phyloP scores from a whole-genome alignment of 2,113 vertebrate genomes.

The Cromileptes altivelis region DNA sequence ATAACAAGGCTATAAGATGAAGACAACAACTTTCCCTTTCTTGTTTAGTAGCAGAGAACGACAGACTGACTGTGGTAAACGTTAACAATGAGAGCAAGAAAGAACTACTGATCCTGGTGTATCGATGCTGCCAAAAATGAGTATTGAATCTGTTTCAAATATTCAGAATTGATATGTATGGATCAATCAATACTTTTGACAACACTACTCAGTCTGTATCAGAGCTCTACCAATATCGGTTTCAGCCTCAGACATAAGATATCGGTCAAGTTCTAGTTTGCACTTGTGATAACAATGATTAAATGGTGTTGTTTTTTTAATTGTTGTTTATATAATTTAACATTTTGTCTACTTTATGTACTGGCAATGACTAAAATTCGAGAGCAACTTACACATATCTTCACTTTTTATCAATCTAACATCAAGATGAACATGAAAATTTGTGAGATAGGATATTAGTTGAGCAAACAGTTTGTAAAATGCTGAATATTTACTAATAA shows the following conservation, averaged over 20 bases:
- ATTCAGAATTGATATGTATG: too few species aligned
- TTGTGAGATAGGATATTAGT: not conserved
- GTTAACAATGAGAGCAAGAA: too few species aligned
- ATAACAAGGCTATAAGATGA: too few species aligned
- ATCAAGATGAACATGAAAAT: not conserved
- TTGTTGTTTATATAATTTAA: not conserved
- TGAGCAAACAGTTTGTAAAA: not conserved
- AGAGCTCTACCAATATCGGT: not conserved
- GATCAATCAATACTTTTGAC: too few species aligned
- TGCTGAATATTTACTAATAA: not conserved
- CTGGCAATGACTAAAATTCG: not conserved
- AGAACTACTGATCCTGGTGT: too few species aligned
- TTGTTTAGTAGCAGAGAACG: too few species aligned
- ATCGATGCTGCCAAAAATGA: too few species aligned
- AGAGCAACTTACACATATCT: not conserved
- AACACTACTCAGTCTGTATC: too few species aligned
- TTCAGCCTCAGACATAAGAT: not conserved
- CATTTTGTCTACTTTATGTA: not conserved
- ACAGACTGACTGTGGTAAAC: too few species aligned
- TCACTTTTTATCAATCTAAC: not conserved
- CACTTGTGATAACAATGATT: not conserved
- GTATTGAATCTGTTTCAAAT: too few species aligned
- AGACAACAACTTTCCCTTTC: too few species aligned
- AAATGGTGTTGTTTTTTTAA: not conserved
- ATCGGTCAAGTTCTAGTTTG: not conserved